These are phyloP conservation scores for Amphiduros pacificus DNA, from an alignment of 2,888 invertebrate species.

Conservation along the genomic window DNA sequence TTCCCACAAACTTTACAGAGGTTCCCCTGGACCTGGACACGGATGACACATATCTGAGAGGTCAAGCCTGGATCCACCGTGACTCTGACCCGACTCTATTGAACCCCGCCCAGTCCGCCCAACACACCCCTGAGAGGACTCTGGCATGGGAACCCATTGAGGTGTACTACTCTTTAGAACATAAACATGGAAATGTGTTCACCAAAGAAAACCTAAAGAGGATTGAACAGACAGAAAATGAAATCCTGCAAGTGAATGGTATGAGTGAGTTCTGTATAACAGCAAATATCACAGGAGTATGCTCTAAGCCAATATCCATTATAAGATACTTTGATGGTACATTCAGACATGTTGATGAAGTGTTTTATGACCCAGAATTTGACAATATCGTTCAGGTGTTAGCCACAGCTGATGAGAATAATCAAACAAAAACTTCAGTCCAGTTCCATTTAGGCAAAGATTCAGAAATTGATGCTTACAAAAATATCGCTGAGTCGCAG, in stretches of 20 bases:
- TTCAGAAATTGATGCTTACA: conserved; percentile 9
- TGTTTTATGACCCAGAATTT: conserved; percentile 17
- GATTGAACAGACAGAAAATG: conserved; percentile 36
- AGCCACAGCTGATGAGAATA: conserved; percentile 2
- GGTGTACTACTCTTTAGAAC: too few relatives aligned
- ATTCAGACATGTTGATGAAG: not conserved
- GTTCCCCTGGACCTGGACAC: conserved; percentile 39
- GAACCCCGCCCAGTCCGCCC: too few relatives aligned
- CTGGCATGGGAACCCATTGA: too few relatives aligned
- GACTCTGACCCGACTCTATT: too few relatives aligned
- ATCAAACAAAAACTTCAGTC: conserved; percentile 7
- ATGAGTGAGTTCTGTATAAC: conserved; percentile 8
- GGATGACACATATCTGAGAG: conserved; percentile 36
- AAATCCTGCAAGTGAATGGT: conserved; percentile 6
- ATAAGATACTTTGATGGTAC: not conserved
- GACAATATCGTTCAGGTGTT: conserved; percentile 15
- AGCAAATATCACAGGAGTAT: not conserved
- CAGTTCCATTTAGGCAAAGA: conserved; percentile 17
- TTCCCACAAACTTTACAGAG: conserved; percentile 25
- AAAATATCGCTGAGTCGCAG: conserved; percentile 3
- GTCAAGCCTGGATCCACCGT: conserved; percentile 36
- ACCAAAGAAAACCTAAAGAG: conserved; percentile 33
- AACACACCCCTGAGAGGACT: too few relatives aligned
- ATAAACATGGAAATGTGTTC: conserved; percentile 35
- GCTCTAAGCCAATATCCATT: not conserved